These are phyloP conservation scores for Cettia cetti DNA, from an alignment of 2,113 vertebrate genomes.

Conservation along the genomic window DNA sequence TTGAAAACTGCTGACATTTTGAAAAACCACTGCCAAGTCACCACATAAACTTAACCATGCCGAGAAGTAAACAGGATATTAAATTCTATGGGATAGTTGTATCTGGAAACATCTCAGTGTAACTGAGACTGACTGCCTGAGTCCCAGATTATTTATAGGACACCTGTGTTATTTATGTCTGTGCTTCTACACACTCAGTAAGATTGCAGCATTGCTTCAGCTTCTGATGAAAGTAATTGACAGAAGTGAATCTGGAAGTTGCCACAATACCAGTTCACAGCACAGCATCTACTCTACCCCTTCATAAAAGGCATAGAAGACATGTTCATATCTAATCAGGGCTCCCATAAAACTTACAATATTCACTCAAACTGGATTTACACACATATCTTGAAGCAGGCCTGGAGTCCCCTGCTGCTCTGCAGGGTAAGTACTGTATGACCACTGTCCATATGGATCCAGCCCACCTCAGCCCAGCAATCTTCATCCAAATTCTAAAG, in stretches of 20 bases:
- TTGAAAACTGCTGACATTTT: background rate
- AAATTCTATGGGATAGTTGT: background rate
- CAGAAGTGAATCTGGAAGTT: background rate
- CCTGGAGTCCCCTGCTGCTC: background rate
- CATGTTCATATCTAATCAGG: background rate
- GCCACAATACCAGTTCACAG: background rate
- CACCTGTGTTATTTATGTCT: background rate
- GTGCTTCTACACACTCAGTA: background rate
- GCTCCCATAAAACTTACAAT: background rate
- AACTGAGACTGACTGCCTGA: background rate
- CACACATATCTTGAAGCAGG: background rate
- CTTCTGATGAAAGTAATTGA: background rate
- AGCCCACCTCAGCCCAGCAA: background rate
- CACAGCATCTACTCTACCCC: background rate
- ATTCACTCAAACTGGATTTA: background rate
- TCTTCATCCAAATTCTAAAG: background rate
- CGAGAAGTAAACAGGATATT: background rate
- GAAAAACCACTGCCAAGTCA: background rate
- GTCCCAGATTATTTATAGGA: background rate
- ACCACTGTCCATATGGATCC: background rate
- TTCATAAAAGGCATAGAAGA: background rate
- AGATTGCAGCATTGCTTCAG: background rate
- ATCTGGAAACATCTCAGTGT: background rate
- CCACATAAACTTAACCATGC: background rate
- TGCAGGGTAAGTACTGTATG: background rate